These are phyloP conservation scores for Chromis chromis DNA, from an alignment of 2,797 vertebrate species.

Conservation along the genomic window DNA sequence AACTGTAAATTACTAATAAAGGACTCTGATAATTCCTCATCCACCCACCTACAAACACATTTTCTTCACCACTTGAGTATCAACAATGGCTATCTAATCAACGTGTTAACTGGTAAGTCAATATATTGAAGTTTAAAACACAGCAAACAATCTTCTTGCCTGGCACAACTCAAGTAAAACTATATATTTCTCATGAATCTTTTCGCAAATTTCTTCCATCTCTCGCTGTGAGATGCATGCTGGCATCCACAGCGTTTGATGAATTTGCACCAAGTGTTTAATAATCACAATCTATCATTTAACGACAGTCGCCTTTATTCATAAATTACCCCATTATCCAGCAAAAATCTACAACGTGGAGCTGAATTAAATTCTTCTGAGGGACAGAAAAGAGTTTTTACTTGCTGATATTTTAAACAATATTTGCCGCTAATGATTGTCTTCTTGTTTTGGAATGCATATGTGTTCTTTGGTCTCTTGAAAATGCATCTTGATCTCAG, in stretches of 20 bases:
- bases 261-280: slow-evolving; percentile 23
- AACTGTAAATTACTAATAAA: not conserved
- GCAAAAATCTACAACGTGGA: not conserved
- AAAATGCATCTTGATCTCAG: not conserved
- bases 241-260: slow-evolving; percentile 24
- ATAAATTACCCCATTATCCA: not conserved
- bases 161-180: not conserved
- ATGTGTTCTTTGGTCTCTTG: not conserved
- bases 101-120: not conserved
- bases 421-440: not conserved
- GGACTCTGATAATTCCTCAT: not conserved
- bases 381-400: not conserved
- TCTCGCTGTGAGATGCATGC: not conserved
- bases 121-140: not conserved
- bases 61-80: not conserved
- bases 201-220: slow-evolving; percentile 10
- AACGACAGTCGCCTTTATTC: slow-evolving; percentile 2
- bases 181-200: slow-evolving; percentile 8
- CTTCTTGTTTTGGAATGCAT: not conserved
- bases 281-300: slow-evolving; percentile 23
- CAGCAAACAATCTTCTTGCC: no score
- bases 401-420: not conserved
- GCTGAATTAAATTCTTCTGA: not conserved
- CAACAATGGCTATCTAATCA: not conserved
- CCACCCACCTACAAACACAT: not conserved